phyloP scores from a whole-genome alignment of 2,113 vertebrate genomes.

The Bungarus multicinctus region DNA sequence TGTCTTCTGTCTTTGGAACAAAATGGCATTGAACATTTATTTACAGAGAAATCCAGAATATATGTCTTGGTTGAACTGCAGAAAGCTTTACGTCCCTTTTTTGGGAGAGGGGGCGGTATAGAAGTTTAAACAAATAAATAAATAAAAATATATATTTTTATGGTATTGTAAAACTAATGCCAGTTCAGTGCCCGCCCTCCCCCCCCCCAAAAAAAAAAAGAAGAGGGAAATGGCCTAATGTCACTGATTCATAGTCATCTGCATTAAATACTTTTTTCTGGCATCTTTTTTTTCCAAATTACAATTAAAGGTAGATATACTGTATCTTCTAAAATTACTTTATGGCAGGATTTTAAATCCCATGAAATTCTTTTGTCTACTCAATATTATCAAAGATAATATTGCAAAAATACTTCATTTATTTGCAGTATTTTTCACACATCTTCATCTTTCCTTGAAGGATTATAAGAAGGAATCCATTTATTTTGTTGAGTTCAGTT shows the following conservation, averaged over 20 bases:
- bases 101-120: no score
- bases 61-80: background rate
- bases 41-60: background rate
- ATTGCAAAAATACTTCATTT: background rate
- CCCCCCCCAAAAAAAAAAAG: background rate
- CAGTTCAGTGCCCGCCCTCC: slow-evolving; percentile 38
- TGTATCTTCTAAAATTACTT: background rate
- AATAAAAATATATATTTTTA: background rate
- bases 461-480: background rate
- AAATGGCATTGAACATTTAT: background rate
- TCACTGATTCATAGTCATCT: background rate
- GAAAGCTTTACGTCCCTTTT: slow-evolving; percentile 17
- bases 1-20: background rate
- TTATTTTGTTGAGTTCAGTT: background rate
- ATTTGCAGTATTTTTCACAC: background rate
- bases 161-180: slow-evolving; percentile 30
- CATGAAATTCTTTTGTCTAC: background rate
- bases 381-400: background rate
- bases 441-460: background rate
- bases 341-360: background rate
- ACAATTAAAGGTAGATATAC: background rate
- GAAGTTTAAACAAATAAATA: no score
- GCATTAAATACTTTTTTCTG: background rate
- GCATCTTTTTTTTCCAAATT: background rate
- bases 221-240: background rate